Evolutionary conservation across 2,888 invertebrate genomes (phyloP).

Genomic region (Dynastes tityus): DNA sequence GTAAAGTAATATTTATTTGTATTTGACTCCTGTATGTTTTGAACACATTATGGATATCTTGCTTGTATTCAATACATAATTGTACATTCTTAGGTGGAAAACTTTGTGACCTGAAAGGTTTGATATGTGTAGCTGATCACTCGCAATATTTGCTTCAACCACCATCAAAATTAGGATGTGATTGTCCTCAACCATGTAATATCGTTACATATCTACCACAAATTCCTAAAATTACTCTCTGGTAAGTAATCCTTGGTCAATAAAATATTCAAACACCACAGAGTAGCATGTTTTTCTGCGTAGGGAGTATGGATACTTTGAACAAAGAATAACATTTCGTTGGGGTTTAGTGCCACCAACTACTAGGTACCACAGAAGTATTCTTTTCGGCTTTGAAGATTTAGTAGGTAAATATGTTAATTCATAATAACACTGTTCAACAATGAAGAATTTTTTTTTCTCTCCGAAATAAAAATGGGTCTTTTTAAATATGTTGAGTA

Average conservation of each 20-base stretch:
- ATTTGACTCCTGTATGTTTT: no score
- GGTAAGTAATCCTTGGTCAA: slow-evolving; percentile 61
- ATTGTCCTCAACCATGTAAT: slow-evolving; percentile 71
- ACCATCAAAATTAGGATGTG: slow-evolving; percentile 66
- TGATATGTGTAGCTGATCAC: slow-evolving; percentile 72
- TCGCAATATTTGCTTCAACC: slow-evolving; percentile 66
- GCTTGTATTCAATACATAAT: no score
- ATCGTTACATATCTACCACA: slow-evolving; percentile 68
- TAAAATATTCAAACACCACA: background rate
- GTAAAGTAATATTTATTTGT: no score
- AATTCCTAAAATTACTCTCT: slow-evolving; percentile 66
- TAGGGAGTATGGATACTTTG: slow-evolving; percentile 68
- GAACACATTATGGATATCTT: no score
- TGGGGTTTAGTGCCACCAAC: slow-evolving; percentile 73
- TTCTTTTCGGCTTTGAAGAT: slow-evolving; percentile 78
- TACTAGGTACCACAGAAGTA: slow-evolving; percentile 75
- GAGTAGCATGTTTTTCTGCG: background rate
- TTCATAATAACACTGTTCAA: no score
- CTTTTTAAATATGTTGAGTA: no score
- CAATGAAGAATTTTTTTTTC: no score
- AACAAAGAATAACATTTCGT: slow-evolving; percentile 71
- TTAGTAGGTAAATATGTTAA: slow-evolving; percentile 72
- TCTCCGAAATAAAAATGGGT: no score
- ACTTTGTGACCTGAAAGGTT: slow-evolving; percentile 72
- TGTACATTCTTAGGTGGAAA: slow-evolving; percentile 63